Evolutionary conservation across 2,888 invertebrate species (phyloP).

Genomic region (Acanthosoma haemorrhoidale): DNA sequence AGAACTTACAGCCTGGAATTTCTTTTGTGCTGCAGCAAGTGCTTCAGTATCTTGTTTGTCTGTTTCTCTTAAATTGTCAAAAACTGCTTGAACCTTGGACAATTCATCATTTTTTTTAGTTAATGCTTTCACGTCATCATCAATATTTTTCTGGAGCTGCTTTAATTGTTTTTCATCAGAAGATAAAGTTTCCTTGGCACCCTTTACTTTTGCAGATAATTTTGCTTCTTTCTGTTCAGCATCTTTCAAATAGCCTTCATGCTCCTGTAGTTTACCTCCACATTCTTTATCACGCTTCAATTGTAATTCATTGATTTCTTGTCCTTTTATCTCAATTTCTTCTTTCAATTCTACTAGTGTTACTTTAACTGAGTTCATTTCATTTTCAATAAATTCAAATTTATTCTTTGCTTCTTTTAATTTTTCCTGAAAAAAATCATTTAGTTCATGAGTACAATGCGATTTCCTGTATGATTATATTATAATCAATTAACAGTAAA

Average conservation of each 20-base stretch:
- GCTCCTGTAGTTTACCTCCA: conserved; percentile 57
- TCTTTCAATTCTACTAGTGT: conserved; percentile 47
- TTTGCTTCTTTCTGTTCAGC: conserved; percentile 64
- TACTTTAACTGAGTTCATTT: neutral
- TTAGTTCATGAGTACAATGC: too few species aligned
- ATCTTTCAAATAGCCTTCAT: conserved; percentile 60
- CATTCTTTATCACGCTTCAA: conserved; percentile 63
- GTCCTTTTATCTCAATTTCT: conserved; percentile 54
- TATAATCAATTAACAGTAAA: too few species aligned
- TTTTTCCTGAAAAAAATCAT: conserved; percentile 20
- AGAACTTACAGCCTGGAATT: conserved; percentile 75
- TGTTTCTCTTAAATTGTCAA: conserved; percentile 62
- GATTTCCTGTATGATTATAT: too few species aligned
- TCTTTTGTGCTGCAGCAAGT: conserved; percentile 66
- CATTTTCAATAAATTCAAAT: conserved; percentile 38
- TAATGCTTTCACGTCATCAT: conserved; percentile 60
- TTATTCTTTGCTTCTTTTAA: conserved; percentile 43
- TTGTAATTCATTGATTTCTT: conserved; percentile 57
- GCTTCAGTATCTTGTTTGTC: conserved; percentile 63
- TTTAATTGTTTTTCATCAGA: conserved; percentile 64
- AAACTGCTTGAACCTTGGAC: conserved; percentile 57
- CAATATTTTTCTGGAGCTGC: conserved; percentile 59
- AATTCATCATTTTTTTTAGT: conserved; percentile 57
- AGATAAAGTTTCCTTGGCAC: conserved; percentile 59
- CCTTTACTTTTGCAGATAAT: conserved; percentile 57